phyloP scores from a whole-genome alignment of 2,797 vertebrate genomes.

The Acestrorhynchus altus region DNA sequence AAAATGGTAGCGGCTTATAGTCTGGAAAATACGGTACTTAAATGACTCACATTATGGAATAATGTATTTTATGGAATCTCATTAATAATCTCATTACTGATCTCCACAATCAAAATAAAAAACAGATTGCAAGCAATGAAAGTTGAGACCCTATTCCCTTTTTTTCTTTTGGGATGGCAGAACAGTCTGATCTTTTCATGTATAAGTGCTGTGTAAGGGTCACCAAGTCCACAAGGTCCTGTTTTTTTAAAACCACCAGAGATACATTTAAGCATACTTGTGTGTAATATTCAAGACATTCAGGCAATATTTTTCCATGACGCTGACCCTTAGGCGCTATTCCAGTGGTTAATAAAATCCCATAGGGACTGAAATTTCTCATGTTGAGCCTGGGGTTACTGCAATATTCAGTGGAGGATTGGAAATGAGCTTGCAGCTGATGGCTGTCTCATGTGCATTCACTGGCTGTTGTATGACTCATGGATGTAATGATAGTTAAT shows the following conservation, averaged over 20 bases:
- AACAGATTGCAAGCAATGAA: too few relatives aligned
- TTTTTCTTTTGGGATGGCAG: background rate
- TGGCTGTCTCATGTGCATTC: background rate
- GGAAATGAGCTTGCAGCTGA: background rate
- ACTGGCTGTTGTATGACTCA: background rate
- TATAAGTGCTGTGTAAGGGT: background rate
- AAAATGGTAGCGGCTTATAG: too few relatives aligned
- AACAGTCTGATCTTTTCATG: background rate
- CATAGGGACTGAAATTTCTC: background rate
- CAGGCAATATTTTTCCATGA: conserved; percentile 19
- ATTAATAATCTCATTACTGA: too few relatives aligned
- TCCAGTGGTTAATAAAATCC: background rate
- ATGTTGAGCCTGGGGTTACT: background rate
- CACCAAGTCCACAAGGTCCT: background rate
- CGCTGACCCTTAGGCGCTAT: background rate
- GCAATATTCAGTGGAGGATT: background rate
- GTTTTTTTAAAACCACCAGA: conserved; percentile 12
- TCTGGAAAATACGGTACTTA: too few relatives aligned
- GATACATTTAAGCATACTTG: background rate
- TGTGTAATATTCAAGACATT: background rate
- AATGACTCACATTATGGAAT: too few relatives aligned
- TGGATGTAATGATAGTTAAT: background rate
- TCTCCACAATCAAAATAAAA: too few relatives aligned
- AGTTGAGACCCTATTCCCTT: too few relatives aligned
- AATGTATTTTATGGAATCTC: too few relatives aligned